Conservation (phyloP, 2,888 invertebrate species). For the Meteorus cinctellus region DNA sequence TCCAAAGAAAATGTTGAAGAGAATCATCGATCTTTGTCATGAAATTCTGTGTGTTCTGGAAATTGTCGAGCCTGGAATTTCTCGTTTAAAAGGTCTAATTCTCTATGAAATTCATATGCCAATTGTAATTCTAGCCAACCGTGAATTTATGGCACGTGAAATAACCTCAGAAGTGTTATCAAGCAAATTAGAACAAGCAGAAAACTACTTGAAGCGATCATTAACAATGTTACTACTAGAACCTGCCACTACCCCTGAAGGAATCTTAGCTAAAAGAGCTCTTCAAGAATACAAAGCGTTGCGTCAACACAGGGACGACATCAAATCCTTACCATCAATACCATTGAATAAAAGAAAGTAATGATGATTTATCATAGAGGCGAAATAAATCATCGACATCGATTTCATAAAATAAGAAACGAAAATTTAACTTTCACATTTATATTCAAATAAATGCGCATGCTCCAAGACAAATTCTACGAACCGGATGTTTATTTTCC, state of each 20-base stretch:
- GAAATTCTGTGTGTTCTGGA: conserved; percentile 80
- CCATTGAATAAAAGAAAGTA: conserved; percentile 47
- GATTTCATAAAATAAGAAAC: neutral
- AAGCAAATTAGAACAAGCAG: conserved; percentile 77
- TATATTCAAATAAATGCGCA: conserved; percentile 7
- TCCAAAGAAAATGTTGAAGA: conserved; percentile 75
- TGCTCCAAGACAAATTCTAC: neutral
- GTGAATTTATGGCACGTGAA: conserved; percentile 78
- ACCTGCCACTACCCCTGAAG: conserved; percentile 83
- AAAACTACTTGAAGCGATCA: conserved; percentile 77
- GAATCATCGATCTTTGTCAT: conserved; percentile 80
- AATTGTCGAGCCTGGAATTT: conserved; percentile 82
- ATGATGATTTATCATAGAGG: neutral
- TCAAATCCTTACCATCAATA: conserved; percentile 49
- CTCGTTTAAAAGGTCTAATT: conserved; percentile 79
- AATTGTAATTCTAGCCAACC: conserved; percentile 79
- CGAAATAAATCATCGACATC: neutral
- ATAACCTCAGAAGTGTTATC: conserved; percentile 76
- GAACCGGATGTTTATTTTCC: conserved; percentile 1
- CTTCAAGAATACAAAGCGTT: conserved; percentile 79
- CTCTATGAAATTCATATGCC: conserved; percentile 85
- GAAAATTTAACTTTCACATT: neutral
- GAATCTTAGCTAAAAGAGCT: conserved; percentile 81
- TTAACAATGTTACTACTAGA: conserved; percentile 82
- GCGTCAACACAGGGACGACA: conserved; percentile 74